Evolutionary conservation across 2,888 invertebrate species (phyloP).

Genomic region (Cerastis leucographa): DNA sequence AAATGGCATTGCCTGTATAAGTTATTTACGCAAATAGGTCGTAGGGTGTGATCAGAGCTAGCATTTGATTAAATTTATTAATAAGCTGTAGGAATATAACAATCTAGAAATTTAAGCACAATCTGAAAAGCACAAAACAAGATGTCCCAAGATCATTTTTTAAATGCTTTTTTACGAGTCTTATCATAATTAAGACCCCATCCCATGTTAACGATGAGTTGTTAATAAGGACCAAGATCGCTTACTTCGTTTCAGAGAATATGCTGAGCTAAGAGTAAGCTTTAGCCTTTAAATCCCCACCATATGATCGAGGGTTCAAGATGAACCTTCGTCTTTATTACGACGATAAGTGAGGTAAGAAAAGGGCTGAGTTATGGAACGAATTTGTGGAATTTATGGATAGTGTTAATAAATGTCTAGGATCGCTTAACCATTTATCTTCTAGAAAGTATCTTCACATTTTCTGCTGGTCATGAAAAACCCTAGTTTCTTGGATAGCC

Average conservation of each 20-base stretch:
- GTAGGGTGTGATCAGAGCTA: no score
- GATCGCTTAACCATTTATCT: slow-evolving; percentile 37
- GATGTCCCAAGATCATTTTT: neutral
- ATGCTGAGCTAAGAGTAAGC: slow-evolving; percentile 17
- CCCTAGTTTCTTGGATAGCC: neutral
- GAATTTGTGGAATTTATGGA: slow-evolving; percentile 52
- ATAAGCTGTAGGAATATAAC: no score
- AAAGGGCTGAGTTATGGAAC: slow-evolving; percentile 49
- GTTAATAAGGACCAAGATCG: neutral
- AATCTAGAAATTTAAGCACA: neutral
- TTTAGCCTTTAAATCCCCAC: neutral
- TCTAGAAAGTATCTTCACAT: slow-evolving; percentile 1
- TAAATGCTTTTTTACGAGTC: neutral
- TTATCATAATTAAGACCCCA: neutral
- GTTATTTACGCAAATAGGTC: neutral
- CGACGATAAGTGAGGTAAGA: slow-evolving; percentile 47
- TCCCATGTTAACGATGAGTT: slow-evolving; percentile 14
- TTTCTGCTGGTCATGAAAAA: slow-evolving; percentile 16
- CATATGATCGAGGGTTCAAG: slow-evolving; percentile 48
- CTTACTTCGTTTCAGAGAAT: slow-evolving; percentile 4
- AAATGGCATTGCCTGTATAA: neutral
- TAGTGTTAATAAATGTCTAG: slow-evolving; percentile 55
- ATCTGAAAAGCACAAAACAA: neutral
- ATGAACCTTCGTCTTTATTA: slow-evolving; percentile 54
- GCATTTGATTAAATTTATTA: no score